Evolutionary conservation across 2,113 vertebrate genomes (phyloP), one percentile per base, ranked within the genome.

Genomic region (Micronisus gabar): DNA sequence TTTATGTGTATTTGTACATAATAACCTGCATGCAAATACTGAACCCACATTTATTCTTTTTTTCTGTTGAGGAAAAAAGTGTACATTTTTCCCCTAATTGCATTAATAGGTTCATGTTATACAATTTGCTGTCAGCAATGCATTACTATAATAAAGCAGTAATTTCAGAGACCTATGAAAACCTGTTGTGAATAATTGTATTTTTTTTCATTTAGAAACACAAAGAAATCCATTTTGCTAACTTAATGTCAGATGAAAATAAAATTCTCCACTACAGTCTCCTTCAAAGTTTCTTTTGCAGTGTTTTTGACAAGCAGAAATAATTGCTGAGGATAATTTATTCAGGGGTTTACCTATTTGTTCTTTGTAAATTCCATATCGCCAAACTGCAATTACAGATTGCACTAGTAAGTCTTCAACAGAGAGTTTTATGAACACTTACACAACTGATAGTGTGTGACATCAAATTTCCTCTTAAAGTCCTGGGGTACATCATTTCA

Each of bases 151-250:
- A 63, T 27, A 86, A 74, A 79, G 22, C 18, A 76, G 26, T 30
- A 62, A 90, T 94, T 94, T 88, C 74, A 88, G 79, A 86, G 40
- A 83, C 43, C 21, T 70, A 18, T 25, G 34, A 96, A 96, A 91
- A 62, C 16, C 15, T 78, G 22, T 56, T 90, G 53, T 36, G 71
- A 81, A 40, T 71, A 86, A 76, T 12, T 52, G 15, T 13, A 6
- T 1, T 2, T 67, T 88, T 86, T 82, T 94, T 38, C 26, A 89
- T 86, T 91, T 74, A 68, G 21, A 92, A 74, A 71, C 38, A 88
- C 45, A 91, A 91, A 81, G 18, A 93, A 90, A 90, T 66, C 20
- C 4, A 45, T 90, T 94, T 90, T 84, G 43, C 27, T 47, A 63
- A 26, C 45, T 66, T 88, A 62, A 30, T 50, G 17, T 40, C 75